A percentile compares a stretch with the other conserved stretches of the same genome.
Conservation (phyloP, 2,888 invertebrate species). For the Leptura quadrifasciata region DNA sequence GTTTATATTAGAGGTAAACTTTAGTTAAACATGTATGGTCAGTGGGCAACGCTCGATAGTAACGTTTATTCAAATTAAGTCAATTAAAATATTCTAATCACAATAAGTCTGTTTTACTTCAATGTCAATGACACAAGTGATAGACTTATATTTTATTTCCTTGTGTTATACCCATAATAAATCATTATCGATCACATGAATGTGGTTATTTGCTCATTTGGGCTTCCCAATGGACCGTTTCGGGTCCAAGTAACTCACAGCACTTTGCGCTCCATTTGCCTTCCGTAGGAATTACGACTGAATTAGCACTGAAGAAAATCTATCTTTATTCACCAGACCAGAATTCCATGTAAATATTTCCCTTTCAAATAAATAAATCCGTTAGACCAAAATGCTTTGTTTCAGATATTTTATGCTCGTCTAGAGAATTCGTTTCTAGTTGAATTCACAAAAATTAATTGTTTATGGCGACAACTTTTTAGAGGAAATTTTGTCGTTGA, state of each 20-base stretch:
- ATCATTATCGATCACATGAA: slow-evolving; percentile 47
- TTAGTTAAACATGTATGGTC: too few species aligned
- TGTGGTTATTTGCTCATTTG: slow-evolving; percentile 51
- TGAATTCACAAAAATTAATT: too few species aligned
- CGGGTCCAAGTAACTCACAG: slow-evolving; percentile 48
- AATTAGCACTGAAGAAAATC: slow-evolving; percentile 51
- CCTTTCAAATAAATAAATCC: background rate
- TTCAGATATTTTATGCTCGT: background rate
- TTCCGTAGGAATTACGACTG: slow-evolving; percentile 51
- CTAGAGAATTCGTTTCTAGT: too few species aligned
- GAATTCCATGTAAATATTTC: slow-evolving; percentile 17
- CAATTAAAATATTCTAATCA: slow-evolving; percentile 48
- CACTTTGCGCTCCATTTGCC: slow-evolving; percentile 54
- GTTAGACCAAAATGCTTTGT: background rate
- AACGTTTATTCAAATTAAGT: background rate
- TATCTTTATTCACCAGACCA: slow-evolving; percentile 18
- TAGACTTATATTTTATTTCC: slow-evolving; percentile 39
- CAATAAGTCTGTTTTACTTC: slow-evolving; percentile 46
- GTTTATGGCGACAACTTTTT: too few species aligned
- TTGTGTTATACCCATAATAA: slow-evolving; percentile 31
- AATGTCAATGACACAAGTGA: slow-evolving; percentile 42
- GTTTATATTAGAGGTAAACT: too few species aligned
- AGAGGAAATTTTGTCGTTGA: too few species aligned
- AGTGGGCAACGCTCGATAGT: too few species aligned
- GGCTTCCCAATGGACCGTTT: slow-evolving; percentile 50